A percentile compares a stretch with the other conserved stretches of the same genome.
Evolutionary conservation across 2,113 vertebrate genomes (phyloP).

Genomic region (Callionymus lyra): DNA sequence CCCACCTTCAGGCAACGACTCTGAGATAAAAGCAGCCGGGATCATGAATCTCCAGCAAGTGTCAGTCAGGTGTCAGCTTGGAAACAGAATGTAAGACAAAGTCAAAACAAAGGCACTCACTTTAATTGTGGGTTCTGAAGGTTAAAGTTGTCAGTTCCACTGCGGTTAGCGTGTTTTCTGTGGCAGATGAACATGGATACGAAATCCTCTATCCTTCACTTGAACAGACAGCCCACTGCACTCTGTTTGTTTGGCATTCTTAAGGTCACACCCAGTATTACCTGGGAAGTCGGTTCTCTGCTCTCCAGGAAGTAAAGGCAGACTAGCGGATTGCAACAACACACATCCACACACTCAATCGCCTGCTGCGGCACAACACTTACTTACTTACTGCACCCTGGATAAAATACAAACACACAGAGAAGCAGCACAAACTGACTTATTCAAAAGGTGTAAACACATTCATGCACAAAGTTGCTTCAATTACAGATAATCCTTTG

Average conservation of each 20-base stretch:
- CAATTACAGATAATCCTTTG: no score
- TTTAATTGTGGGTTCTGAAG: constrained; percentile 14
- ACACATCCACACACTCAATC: neutral
- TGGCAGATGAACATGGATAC: constrained; percentile 18
- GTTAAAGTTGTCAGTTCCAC: constrained; percentile 11
- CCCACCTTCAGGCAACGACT: no score
- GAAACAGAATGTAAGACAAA: constrained; percentile 22
- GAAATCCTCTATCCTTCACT: constrained; percentile 18
- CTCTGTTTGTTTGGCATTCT: constrained; percentile 64
- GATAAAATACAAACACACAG: no score
- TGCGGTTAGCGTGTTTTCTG: constrained; percentile 11
- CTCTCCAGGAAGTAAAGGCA: constrained; percentile 30
- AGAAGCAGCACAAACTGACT: no score
- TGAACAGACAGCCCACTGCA: constrained; percentile 17
- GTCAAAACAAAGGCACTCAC: constrained; percentile 17
- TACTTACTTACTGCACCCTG: no score
- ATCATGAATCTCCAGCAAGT: no score
- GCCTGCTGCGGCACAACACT: no score
- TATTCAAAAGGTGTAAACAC: no score
- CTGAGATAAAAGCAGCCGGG: neutral
- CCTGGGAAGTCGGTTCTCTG: constrained; percentile 21
- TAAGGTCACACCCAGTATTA: constrained; percentile 72
- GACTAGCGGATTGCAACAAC: constrained; percentile 7
- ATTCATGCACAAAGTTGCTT: no score
- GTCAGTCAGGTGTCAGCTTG: no score